Evolutionary conservation across 1,140 invertebrate species (phyloP).

Genomic region (Drosophila pectinifera): DNA sequence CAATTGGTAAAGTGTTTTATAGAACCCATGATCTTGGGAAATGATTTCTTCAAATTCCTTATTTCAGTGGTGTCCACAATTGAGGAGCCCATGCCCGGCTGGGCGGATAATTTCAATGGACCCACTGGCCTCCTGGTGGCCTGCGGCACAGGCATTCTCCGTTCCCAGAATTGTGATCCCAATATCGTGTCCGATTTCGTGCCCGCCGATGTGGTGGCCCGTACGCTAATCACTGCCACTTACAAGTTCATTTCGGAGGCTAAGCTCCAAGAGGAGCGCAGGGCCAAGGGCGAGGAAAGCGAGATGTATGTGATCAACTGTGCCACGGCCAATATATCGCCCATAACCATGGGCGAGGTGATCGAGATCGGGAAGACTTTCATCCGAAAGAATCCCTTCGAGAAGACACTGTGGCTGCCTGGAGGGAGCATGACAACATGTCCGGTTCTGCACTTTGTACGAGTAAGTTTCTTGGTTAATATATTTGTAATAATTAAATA

Average conservation of each 20-base stretch:
- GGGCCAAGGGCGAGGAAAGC: slow-evolving; percentile 1
- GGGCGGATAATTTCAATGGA: slow-evolving; percentile 98
- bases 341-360: slow-evolving; percentile 88
- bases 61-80: slow-evolving; percentile 87
- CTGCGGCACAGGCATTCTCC: slow-evolving; percentile 89
- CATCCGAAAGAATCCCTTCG: slow-evolving; percentile 87
- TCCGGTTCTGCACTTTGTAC: slow-evolving; percentile 86
- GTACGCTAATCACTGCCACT: slow-evolving; percentile 90
- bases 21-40: background rate
- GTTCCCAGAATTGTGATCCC: slow-evolving; percentile 89
- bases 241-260: slow-evolving; percentile 87
- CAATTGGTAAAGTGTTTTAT: slow-evolving; percentile 89
- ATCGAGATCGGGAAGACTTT: slow-evolving; percentile 86
- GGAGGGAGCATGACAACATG: slow-evolving; percentile 86
- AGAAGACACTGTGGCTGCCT: slow-evolving; percentile 89
- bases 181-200: slow-evolving; percentile 91
- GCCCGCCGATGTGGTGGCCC: slow-evolving; percentile 94
- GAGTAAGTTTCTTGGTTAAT: slow-evolving; percentile 70
- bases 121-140: slow-evolving; percentile 92
- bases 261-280: background rate
- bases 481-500: too few species aligned
- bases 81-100: slow-evolving; percentile 90
- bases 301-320: slow-evolving; percentile 89
- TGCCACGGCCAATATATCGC: slow-evolving; percentile 88
- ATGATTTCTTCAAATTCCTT: background rate